Conservation (phyloP, 2,113 vertebrate genomes). For the Siphamia tubifer region DNA sequence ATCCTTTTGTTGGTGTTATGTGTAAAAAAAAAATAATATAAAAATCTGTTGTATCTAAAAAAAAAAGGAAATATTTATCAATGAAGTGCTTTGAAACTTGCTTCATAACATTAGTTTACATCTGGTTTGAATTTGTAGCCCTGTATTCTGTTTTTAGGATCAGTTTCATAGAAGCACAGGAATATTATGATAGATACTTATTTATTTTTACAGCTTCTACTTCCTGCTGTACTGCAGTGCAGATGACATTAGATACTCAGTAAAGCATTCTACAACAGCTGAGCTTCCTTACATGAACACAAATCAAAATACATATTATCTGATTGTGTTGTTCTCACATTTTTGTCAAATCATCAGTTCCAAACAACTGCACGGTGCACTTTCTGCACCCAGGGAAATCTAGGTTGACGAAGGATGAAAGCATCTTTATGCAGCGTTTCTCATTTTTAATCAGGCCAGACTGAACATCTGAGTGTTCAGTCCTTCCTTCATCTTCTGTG, state of each 20-base stretch:
- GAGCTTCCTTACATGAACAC: too few species aligned
- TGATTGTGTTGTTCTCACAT: not conserved
- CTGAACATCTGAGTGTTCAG: not conserved
- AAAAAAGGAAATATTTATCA: too few species aligned
- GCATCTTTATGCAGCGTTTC: not conserved
- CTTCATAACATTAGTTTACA: too few species aligned
- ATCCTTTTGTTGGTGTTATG: too few species aligned
- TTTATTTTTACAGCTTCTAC: too few species aligned
- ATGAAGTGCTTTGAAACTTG: too few species aligned
- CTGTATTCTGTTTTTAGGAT: too few species aligned
- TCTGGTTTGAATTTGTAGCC: too few species aligned
- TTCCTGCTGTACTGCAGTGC: not conserved
- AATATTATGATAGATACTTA: not conserved
- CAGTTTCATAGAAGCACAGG: too few species aligned
- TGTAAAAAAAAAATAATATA: too few species aligned
- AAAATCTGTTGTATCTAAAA: too few species aligned
- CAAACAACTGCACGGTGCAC: not conserved
- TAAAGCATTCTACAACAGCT: too few species aligned
- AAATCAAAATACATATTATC: not conserved
- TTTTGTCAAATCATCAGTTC: not conserved
- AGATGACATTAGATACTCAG: not conserved
- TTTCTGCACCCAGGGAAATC: not conserved
- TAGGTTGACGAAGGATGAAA: conserved; percentile 1
- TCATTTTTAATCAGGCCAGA: conserved; percentile 28
- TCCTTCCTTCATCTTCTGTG: not conserved